Conservation (phyloP, 2,113 vertebrate genomes). For the Myiozetetes cayanensis region DNA sequence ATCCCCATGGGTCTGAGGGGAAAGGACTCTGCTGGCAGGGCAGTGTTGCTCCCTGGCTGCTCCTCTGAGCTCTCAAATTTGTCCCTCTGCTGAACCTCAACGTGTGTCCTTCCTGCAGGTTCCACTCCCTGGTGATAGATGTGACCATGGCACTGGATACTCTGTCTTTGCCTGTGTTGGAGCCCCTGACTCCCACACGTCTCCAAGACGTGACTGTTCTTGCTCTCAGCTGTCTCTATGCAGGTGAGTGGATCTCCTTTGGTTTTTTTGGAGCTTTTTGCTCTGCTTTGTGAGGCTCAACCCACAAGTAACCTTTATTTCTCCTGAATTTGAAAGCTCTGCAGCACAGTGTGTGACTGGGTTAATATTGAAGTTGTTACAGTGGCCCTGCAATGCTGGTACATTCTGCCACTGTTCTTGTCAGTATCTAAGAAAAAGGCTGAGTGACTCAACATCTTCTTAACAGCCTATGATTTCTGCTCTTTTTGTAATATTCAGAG, state of each 20-base stretch:
- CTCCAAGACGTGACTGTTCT: constrained; percentile 95
- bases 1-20: neutral
- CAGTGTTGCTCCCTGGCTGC: neutral
- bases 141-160: constrained; percentile 98
- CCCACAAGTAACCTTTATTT: neutral
- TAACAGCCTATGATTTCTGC: neutral
- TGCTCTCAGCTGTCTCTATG: constrained; percentile 96
- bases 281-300: neutral
- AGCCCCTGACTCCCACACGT: constrained; percentile 91
- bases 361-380: neutral
- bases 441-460: neutral
- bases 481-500: neutral
- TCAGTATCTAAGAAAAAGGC: neutral
- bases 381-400: neutral
- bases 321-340: neutral
- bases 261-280: neutral
- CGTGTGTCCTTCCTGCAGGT: constrained; percentile 65
- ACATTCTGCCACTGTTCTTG: neutral
- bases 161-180: constrained; percentile 92
- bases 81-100: neutral
- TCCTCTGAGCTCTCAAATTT: neutral
- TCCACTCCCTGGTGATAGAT: constrained; percentile 97
- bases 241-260: constrained; percentile 75
- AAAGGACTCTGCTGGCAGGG: neutral
- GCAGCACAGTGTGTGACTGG: neutral